Conservation (phyloP, 2,113 vertebrate species). For the Myiopsitta monachus region DNA sequence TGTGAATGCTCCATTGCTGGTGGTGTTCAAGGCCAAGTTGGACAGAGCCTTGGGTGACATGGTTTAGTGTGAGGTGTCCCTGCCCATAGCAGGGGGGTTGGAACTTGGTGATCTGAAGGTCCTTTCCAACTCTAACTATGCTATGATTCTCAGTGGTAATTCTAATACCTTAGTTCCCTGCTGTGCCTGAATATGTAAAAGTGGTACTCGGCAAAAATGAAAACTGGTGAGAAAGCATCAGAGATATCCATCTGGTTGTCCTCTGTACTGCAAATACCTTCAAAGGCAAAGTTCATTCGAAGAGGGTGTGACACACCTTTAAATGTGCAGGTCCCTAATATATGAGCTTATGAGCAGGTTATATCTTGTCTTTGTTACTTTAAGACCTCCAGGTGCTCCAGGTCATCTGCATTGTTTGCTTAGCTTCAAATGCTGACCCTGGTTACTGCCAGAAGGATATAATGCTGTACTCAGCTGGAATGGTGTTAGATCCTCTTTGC, state of each 20-base stretch:
- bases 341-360: neutral
- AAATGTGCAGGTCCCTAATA: neutral
- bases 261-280: neutral
- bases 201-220: neutral
- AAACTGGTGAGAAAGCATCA: neutral
- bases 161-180: neutral
- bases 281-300: neutral
- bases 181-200: neutral
- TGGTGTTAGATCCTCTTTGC: neutral
- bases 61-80: no score
- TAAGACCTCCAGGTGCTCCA: neutral
- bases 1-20: no score
- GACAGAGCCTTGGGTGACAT: no score
- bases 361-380: neutral
- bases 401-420: neutral
- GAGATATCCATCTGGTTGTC: neutral
- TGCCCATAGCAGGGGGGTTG: no score
- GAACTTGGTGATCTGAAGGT: no score
- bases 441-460: neutral
- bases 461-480: neutral
- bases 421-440: neutral
- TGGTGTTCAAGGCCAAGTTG: no score
- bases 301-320: neutral
- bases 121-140: no score
- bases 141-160: neutral